Percentiles rank a stretch among this genome's conserved stretches.
Conservation (phyloP, 30 jellyfish, hydroid and myxozoan species). For the Rhopilema esculentum region DNA sequence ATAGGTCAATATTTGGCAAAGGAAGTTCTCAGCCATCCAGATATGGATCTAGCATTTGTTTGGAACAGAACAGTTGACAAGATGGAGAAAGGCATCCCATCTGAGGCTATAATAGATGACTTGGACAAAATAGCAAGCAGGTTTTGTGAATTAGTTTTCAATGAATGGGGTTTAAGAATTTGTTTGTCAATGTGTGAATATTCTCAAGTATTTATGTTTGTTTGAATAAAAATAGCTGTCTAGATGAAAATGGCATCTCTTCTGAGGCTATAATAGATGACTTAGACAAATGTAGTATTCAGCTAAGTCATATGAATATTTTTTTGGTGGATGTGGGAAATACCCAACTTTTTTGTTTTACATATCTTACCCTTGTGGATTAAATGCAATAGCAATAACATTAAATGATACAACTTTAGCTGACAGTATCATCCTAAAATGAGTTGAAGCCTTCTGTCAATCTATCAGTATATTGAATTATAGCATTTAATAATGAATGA, state of each 20-base stretch:
- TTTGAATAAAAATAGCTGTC: constrained; percentile 77
- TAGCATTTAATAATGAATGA: not conserved
- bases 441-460: not conserved
- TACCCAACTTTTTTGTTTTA: no score
- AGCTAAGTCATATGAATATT: constrained; percentile 11
- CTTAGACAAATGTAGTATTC: constrained; percentile 12
- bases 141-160: no score
- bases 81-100: constrained; percentile 41
- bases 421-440: not conserved
- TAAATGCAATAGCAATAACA: no score
- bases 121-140: constrained; percentile 26
- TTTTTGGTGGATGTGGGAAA: not conserved
- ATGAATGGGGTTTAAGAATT: no score
- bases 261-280: constrained; percentile 44
- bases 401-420: no score
- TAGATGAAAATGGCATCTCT: constrained; percentile 52
- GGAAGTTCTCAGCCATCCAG: constrained; percentile 38
- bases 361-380: not conserved
- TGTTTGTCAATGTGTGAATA: no score
- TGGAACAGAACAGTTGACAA: constrained; percentile 85
- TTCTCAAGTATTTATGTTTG: no score
- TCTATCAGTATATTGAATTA: not conserved
- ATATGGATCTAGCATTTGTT: constrained; percentile 77
- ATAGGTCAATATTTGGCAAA: constrained; percentile 74
- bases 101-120: constrained; percentile 39